Conservation (phyloP, 2,797 vertebrate genomes). For the Hippopotamyrus pictus region DNA sequence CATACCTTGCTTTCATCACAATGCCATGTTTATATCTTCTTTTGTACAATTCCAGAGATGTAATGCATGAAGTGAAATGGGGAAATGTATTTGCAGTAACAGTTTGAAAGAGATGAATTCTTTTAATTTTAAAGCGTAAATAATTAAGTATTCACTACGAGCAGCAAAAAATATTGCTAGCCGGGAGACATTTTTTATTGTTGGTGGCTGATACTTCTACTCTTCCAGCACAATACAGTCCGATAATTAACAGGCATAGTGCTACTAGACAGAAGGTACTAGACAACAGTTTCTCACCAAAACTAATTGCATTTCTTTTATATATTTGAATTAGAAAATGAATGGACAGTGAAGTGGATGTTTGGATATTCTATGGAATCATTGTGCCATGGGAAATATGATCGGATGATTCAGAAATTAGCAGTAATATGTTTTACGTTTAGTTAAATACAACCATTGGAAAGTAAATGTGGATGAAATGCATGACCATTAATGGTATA, state of each 20-base stretch:
- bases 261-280: neutral
- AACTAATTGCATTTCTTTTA: neutral
- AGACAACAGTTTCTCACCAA: neutral
- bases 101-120: constrained; percentile 3
- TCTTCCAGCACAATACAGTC: neutral
- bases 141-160: neutral
- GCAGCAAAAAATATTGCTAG: neutral
- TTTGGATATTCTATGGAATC: neutral
- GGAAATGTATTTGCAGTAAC: neutral
- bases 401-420: neutral
- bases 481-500: neutral
- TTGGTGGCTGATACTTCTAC: neutral
- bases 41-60: neutral
- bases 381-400: neutral
- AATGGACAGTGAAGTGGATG: neutral
- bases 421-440: neutral
- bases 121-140: neutral
- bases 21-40: neutral
- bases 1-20: neutral
- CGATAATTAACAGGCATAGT: neutral
- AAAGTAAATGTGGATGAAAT: neutral
- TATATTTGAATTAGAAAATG: neutral
- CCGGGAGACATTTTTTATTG: neutral
- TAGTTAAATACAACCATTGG: neutral
- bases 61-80: neutral